These are phyloP conservation scores for Pluvianellus socialis DNA, from an alignment of 2,113 vertebrate species.

Conservation along the genomic window DNA sequence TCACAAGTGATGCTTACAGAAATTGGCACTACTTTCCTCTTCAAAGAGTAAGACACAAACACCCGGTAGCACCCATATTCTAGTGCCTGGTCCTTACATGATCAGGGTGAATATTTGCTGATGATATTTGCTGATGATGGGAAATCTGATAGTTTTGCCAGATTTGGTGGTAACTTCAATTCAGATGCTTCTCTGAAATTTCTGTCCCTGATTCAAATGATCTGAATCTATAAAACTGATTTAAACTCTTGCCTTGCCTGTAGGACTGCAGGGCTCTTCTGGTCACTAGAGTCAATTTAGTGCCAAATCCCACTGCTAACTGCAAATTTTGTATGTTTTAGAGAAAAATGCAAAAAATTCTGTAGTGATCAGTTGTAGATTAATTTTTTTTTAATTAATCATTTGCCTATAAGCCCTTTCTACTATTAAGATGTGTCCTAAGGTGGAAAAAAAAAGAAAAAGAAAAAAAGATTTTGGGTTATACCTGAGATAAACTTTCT, in stretches of 20 bases:
- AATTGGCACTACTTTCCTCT: background rate
- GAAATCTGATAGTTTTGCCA: background rate
- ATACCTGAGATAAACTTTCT: background rate
- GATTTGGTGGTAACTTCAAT: background rate
- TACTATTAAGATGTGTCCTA: background rate
- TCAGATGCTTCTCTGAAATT: background rate
- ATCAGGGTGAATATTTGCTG: background rate
- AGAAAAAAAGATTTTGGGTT: background rate
- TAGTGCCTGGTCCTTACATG: background rate
- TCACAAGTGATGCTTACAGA: background rate
- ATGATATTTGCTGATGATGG: background rate
- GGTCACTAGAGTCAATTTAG: background rate
- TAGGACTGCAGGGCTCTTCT: background rate
- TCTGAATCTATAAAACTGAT: background rate
- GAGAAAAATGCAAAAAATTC: background rate
- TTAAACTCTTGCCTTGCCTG: background rate
- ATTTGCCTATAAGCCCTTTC: background rate
- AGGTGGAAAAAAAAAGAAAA: too few species aligned
- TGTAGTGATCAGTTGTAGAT: background rate
- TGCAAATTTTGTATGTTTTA: background rate
- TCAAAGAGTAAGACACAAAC: background rate
- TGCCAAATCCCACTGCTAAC: background rate
- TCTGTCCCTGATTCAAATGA: background rate
- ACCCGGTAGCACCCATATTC: background rate
- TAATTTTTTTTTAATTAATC: background rate